Conservation (phyloP, 2,113 vertebrate genomes). For the Baryphthengus martii region DNA sequence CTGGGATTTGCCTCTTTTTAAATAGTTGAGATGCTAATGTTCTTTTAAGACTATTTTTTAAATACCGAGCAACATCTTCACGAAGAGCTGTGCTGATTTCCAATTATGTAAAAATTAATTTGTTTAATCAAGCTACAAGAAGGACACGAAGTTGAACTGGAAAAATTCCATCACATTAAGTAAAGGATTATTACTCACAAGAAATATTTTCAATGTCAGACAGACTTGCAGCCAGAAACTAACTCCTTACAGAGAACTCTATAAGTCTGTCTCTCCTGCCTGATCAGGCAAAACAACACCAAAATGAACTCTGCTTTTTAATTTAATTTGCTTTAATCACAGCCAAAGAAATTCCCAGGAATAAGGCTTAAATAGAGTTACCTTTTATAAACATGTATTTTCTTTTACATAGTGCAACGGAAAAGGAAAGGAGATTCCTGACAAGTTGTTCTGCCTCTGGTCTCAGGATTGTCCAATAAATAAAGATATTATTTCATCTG, state of each 20-base stretch:
- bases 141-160: conserved; percentile 19
- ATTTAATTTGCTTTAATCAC: neutral
- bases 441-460: neutral
- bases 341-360: neutral
- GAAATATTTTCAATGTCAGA: conserved; percentile 31
- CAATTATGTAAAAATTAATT: conserved; percentile 59
- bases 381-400: neutral
- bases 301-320: neutral
- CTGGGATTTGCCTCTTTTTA: conserved; percentile 27
- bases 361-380: neutral
- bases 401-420: neutral
- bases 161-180: conserved; percentile 50
- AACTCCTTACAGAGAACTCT: neutral
- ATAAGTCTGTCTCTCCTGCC: neutral
- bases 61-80: conserved; percentile 3
- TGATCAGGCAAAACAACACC: neutral
- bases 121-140: conserved; percentile 58
- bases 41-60: conserved; percentile 39
- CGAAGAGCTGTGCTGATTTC: neutral
- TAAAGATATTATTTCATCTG: neutral
- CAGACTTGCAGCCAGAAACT: neutral
- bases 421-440: neutral
- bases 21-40: neutral
- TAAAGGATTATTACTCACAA: conserved; percentile 52
- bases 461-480: neutral